phyloP scores from a whole-genome alignment of 1,140 invertebrate genomes.

The Latrodectus geometricus region DNA sequence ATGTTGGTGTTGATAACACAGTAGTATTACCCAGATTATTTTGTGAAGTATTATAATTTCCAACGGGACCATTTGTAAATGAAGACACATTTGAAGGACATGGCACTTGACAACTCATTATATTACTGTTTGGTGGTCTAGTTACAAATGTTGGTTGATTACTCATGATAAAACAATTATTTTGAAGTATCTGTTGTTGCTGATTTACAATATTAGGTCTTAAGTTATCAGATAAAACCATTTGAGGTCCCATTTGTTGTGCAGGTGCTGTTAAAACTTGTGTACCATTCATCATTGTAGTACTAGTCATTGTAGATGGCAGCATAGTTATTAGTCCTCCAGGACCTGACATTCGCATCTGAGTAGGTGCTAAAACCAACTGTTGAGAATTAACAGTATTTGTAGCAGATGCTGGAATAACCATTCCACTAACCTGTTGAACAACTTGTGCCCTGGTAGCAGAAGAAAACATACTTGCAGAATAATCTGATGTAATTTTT shows the following conservation, averaged over 20 bases:
- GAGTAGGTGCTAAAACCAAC: slow-evolving; percentile 52
- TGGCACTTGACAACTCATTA: slow-evolving; percentile 43
- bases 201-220: slow-evolving; percentile 57
- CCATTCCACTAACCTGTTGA: slow-evolving; percentile 60
- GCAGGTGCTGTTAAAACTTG: slow-evolving; percentile 49
- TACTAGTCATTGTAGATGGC: slow-evolving; percentile 47
- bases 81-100: slow-evolving; percentile 48
- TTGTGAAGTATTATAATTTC: slow-evolving; percentile 29
- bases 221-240: slow-evolving; percentile 53
- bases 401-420: slow-evolving; percentile 50
- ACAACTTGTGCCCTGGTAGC: slow-evolving; percentile 53
- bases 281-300: slow-evolving; percentile 51
- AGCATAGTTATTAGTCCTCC: slow-evolving; percentile 56
- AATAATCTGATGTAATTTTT: slow-evolving; percentile 53
- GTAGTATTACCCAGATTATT: slow-evolving; percentile 16
- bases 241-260: slow-evolving; percentile 51
- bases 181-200: slow-evolving; percentile 57
- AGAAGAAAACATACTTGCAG: slow-evolving; percentile 46
- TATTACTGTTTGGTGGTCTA: slow-evolving; percentile 36
- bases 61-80: slow-evolving; percentile 39
- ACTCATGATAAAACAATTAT: slow-evolving; percentile 62
- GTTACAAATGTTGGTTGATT: slow-evolving; percentile 56
- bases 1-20: not conserved
- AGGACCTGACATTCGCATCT: slow-evolving; percentile 54
- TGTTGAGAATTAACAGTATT: slow-evolving; percentile 45